phyloP scores from a whole-genome alignment of 2,888 invertebrate species.

The Resseliella maxima region DNA sequence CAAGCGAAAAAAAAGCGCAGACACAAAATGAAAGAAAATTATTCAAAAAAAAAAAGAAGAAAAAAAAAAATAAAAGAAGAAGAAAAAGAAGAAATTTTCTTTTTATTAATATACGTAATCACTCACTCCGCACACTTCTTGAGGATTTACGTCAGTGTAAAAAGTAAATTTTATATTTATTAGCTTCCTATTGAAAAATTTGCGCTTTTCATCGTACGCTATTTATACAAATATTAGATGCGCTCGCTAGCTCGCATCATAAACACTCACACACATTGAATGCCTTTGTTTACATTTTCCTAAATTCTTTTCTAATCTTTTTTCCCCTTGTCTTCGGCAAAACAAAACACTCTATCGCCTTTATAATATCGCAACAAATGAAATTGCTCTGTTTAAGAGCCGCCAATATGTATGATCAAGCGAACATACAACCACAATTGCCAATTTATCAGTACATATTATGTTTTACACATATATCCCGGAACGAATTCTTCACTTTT shows the following conservation, averaged over 20 bases:
- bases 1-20: neutral
- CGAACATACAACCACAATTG: neutral
- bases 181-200: slow-evolving; percentile 29
- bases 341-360: neutral
- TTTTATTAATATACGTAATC: neutral
- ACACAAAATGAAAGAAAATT: neutral
- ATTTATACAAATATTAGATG: neutral
- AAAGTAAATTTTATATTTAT: neutral
- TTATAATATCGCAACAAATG: neutral
- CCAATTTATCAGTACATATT: neutral
- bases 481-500: neutral
- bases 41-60: neutral
- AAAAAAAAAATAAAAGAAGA: too few species aligned
- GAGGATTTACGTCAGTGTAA: neutral
- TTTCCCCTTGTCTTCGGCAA: neutral
- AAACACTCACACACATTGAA: neutral
- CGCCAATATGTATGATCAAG: neutral
- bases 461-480: neutral
- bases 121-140: neutral
- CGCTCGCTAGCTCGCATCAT: too few species aligned
- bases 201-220: neutral
- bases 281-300: neutral
- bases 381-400: neutral
- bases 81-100: too few species aligned
- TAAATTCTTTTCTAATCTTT: slow-evolving; percentile 44